phyloP scores from a whole-genome alignment of 2,113 vertebrate species.

The Gnathonemus echidnorhynchus region DNA sequence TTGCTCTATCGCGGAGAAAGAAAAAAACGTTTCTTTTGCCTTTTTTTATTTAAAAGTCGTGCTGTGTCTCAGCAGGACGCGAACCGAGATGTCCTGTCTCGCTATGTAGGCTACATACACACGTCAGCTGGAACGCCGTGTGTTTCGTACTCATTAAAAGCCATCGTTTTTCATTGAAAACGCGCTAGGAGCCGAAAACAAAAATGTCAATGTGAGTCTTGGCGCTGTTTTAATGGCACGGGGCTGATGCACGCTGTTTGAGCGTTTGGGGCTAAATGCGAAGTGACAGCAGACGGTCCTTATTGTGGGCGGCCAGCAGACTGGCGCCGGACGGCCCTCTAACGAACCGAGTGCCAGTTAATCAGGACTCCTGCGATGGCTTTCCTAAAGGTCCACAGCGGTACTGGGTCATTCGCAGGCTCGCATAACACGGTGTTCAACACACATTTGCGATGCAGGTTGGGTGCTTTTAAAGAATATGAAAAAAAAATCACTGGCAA shows the following conservation, averaged over 20 bases:
- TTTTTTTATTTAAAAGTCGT: background rate
- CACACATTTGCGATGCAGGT: background rate
- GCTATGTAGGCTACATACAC: background rate
- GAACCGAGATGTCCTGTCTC: background rate
- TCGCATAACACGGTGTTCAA: background rate
- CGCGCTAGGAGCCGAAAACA: background rate
- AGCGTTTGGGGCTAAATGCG: slow-evolving; percentile 68
- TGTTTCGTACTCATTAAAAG: background rate
- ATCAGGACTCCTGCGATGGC: slow-evolving; percentile 56
- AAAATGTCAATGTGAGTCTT: slow-evolving; percentile 11
- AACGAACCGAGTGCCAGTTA: slow-evolving; percentile 56
- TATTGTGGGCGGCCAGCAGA: slow-evolving; percentile 72
- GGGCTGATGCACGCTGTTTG: slow-evolving; percentile 52
- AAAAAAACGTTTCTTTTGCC: background rate
- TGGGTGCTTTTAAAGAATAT: background rate
- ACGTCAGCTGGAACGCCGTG: background rate
- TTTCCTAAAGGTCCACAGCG: slow-evolving; percentile 46
- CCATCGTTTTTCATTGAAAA: background rate
- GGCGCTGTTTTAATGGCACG: slow-evolving; percentile 33
- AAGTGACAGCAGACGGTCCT: slow-evolving; percentile 83
- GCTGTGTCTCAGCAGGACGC: background rate
- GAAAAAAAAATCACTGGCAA: background rate
- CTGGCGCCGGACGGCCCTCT: slow-evolving; percentile 73
- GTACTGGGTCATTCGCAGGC: slow-evolving; percentile 16
- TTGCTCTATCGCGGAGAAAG: background rate